Evolutionary conservation across 2,113 vertebrate species (phyloP), one percentile per base, ranked within the genome.

Genomic region (Xiphophorus maculatus): DNA sequence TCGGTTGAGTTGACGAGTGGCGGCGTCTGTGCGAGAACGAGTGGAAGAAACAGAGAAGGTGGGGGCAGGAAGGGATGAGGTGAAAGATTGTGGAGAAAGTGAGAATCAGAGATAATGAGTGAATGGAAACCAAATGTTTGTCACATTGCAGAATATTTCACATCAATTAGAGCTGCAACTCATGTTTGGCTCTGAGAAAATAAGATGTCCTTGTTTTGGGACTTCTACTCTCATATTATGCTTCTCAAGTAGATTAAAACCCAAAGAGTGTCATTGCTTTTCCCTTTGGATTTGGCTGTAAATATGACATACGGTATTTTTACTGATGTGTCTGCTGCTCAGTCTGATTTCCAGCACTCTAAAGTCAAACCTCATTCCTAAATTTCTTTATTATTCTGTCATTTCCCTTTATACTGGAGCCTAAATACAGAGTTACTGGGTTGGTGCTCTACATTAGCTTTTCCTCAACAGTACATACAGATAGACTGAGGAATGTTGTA

Each of bases 161-260:
- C 82, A 80, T 88, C 82, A 84, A 86, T 92, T 90, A 90, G 78
- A 70, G 74, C 69, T 80, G 76, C 87, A 90, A 86, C 78, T 89
- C 84, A 83, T 74, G 74, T 84, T 84, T 73, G 82, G 40, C 61
- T 79, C 69, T 62, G 70, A 82, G 81, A 89, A 86, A 89, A 90
- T 88, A 84, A 75, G 82, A 91, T 74, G 82, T 87, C 84, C 87
- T 87, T 82, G 85, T 85, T 84, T 77, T 37, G 80, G 63, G 73
- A 84, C 62, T 33, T 84, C 84, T 82, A 35, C 84, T 81, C 69
- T 63, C 35, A 48, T 77, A 71, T 85, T 75, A 85, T 9, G 27
- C 63, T 76, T 86, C 82, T 87, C 73, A 81, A 81, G 83, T 74
- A 88, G 82, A 88, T 86, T 79, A 83, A 85, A 89, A 86, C 37